Evolutionary conservation across 2,113 vertebrate species (phyloP).

Genomic region (Erythrocebus patas): DNA sequence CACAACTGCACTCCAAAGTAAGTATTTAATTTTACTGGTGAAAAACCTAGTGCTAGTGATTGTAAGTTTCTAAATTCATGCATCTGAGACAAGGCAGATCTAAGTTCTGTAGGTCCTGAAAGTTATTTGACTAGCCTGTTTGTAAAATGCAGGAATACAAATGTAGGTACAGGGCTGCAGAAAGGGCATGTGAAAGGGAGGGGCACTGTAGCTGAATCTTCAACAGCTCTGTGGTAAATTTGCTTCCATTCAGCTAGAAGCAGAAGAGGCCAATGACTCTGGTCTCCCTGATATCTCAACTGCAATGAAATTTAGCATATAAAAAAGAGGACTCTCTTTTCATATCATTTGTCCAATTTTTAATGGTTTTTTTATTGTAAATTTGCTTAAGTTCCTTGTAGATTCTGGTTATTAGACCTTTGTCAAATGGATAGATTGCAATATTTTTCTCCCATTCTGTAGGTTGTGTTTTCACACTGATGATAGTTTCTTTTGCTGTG

Average conservation of each 20-base stretch:
- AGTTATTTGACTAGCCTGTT: too few relatives aligned
- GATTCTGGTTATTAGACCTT: too few relatives aligned
- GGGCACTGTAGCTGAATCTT: accelerated
- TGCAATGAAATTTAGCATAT: background rate
- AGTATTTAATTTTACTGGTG: background rate
- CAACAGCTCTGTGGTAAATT: background rate
- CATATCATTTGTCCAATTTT: too few relatives aligned
- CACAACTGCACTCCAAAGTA: background rate
- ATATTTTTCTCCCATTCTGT: too few relatives aligned
- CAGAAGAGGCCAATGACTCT: too few relatives aligned
- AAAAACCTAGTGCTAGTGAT: background rate
- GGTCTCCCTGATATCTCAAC: background rate
- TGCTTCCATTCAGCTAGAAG: accelerated
- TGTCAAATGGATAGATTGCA: too few relatives aligned
- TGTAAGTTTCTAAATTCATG: background rate
- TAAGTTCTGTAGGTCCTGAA: background rate
- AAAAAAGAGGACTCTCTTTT: background rate
- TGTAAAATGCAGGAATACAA: background rate
- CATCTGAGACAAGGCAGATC: background rate
- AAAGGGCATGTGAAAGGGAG: background rate
- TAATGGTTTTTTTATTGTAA: too few relatives aligned
- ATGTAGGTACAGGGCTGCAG: background rate
- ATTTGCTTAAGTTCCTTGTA: too few relatives aligned
- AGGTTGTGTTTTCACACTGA: too few relatives aligned
- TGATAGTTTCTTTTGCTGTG: too few relatives aligned